These are phyloP conservation scores for Apamea crenata DNA, from an alignment of 2,888 invertebrate genomes.

Conservation along the genomic window DNA sequence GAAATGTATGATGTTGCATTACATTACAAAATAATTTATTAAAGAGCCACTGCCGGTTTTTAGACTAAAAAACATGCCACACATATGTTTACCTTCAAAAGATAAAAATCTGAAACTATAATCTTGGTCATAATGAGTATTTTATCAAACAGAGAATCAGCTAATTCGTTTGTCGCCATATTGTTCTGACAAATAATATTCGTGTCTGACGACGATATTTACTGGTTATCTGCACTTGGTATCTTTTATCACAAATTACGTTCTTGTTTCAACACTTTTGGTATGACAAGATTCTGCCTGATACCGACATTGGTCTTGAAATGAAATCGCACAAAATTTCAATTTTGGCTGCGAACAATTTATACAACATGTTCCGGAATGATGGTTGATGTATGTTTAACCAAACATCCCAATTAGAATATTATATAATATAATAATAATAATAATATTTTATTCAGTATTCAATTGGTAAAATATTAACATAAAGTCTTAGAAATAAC, in stretches of 20 bases:
- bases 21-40: background rate
- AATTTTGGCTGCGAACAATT: background rate
- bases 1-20: background rate
- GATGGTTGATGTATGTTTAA: too few species aligned
- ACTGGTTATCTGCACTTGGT: constrained; percentile 42
- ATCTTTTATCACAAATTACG: constrained; percentile 51
- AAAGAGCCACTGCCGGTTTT: background rate
- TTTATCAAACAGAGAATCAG: constrained; percentile 54
- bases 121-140: constrained; percentile 54
- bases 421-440: too few species aligned
- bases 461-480: too few species aligned
- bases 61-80: background rate
- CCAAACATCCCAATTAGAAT: background rate
- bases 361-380: background rate
- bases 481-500: too few species aligned
- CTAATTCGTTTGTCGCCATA: constrained; percentile 49
- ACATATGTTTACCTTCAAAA: constrained; percentile 41
- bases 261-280: constrained; percentile 12
- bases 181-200: constrained; percentile 18
- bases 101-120: constrained; percentile 53
- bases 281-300: background rate
- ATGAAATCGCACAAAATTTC: background rate
- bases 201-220: constrained; percentile 36
- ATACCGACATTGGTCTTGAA: background rate
- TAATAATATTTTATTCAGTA: too few species aligned